Evolutionary conservation across 2,797 vertebrate species (phyloP), one percentile per base, ranked within the genome.

Genomic region (Graptemys geographica): DNA sequence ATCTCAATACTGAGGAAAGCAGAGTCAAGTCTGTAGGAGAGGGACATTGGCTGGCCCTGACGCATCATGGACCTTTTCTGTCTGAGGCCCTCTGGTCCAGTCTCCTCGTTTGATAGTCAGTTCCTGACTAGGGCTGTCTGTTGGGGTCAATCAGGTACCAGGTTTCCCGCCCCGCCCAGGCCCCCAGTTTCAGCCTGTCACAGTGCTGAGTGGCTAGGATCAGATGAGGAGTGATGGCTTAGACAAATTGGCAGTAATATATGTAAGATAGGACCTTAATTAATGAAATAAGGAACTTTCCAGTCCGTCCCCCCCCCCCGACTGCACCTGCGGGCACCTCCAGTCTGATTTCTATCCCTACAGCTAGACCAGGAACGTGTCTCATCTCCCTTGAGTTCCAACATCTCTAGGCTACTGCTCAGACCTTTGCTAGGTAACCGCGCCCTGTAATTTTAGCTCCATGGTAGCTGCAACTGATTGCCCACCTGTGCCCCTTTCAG

Each of bases 101-200:
- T 13, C 55, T 11, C 47, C 44, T 13, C 5, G 4, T 5, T 18
- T 80, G 82, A 41, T 2, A 79, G 16, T 86, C 56, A 18, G 49
- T 83, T 65, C 62, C 33, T 65, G 33, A 65, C 13, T 11, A 72
- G 65, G 10, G 65, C n/a, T 72, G 33, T 37, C 16, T 37, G n/a
- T 41, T 72, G 19, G 16, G 18, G 15, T 72, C 65, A 72, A 16
- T 72, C 65, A 72, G n/a, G 8, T 37, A 37, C 33, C n/a, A 72
- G 15, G 57, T 9, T 65, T 65, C 4, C 53, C n/a, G n/a, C 21
- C 19, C 52, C 3, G 2, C 16, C 8, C 19, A 18, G 1, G 6
- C 18, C 7, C 16, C 31, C 62, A 65, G 33, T 72, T n/a, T 72
- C 65, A 72, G 65, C 65, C n/a, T 72, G n/a, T 72, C 65, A 41